A percentile compares a stretch with the other conserved stretches of the same genome.
Conservation (phyloP, 2,797 vertebrate genomes). For the Dendrocincla fuliginosa region DNA sequence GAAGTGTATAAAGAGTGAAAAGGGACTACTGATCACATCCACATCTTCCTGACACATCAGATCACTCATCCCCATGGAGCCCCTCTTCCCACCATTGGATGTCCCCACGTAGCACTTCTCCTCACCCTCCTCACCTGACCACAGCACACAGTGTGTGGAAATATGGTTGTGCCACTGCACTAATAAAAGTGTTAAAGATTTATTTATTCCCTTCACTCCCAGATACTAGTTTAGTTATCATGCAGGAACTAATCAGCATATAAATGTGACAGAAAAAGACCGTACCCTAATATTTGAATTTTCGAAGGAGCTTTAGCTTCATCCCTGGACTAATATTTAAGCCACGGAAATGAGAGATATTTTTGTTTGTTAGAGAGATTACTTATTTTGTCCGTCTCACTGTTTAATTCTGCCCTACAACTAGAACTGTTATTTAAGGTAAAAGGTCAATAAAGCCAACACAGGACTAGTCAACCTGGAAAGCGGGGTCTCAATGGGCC, state of each 20-base stretch:
- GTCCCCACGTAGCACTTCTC: neutral
- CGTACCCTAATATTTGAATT: neutral
- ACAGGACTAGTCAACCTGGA: neutral
- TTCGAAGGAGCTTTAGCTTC: neutral
- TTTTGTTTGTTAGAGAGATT: neutral
- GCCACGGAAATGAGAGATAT: neutral
- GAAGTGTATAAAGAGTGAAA: neutral
- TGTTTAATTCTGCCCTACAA: neutral
- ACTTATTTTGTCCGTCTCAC: neutral
- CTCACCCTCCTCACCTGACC: neutral
- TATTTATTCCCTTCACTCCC: neutral
- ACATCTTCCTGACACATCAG: neutral
- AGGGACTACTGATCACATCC: neutral
- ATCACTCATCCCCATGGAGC: accelerated
- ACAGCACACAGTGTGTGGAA: too few species aligned
- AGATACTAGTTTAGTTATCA: neutral
- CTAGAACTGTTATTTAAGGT: neutral
- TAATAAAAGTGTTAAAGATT: neutral
- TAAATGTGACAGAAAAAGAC: neutral
- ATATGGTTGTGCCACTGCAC: neutral
- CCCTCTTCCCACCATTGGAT: neutral
- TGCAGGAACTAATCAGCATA: accelerated
- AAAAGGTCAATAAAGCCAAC: neutral
- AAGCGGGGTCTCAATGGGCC: neutral
- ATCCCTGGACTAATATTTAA: neutral